Percentiles rank a stretch among this genome's conserved stretches.
Conservation (phyloP, 2,797 vertebrate species). For the Hyperoplus lanceolatus region DNA sequence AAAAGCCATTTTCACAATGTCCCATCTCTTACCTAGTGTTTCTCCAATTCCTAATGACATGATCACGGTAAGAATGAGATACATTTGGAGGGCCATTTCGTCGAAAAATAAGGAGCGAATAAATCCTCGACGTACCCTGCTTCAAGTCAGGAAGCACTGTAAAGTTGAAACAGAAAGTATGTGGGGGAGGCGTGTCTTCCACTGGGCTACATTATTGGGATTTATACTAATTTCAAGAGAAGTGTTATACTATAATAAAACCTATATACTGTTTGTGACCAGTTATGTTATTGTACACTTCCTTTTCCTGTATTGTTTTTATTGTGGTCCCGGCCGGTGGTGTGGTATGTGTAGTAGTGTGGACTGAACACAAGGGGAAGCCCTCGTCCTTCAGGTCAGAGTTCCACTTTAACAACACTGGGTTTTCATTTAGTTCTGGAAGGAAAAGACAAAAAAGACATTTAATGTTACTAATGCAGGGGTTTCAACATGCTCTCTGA, state of each 20-base stretch:
- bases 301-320: too few relatives aligned
- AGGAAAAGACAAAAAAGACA: not conserved
- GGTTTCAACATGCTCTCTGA: not conserved
- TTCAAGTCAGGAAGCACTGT: not conserved
- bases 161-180: not conserved
- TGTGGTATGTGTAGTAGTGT: constrained; percentile 40
- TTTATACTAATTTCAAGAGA: too few relatives aligned
- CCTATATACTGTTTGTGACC: too few relatives aligned
- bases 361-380: constrained; percentile 73
- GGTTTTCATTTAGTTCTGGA: not conserved
- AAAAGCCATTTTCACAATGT: not conserved
- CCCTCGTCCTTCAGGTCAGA: constrained; percentile 65
- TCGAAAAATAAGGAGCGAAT: accelerated
- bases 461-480: not conserved
- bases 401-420: not conserved
- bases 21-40: constrained; percentile 4
- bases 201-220: not conserved
- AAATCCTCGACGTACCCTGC: not conserved
- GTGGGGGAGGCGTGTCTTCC: not conserved
- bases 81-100: accelerated
- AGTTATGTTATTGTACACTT: not conserved
- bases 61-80: accelerated
- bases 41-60: accelerated
- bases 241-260: not conserved
- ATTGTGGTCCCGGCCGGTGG: too few relatives aligned